Evolutionary conservation across 2,888 invertebrate species (phyloP).

Genomic region (Tholera decimalis): DNA sequence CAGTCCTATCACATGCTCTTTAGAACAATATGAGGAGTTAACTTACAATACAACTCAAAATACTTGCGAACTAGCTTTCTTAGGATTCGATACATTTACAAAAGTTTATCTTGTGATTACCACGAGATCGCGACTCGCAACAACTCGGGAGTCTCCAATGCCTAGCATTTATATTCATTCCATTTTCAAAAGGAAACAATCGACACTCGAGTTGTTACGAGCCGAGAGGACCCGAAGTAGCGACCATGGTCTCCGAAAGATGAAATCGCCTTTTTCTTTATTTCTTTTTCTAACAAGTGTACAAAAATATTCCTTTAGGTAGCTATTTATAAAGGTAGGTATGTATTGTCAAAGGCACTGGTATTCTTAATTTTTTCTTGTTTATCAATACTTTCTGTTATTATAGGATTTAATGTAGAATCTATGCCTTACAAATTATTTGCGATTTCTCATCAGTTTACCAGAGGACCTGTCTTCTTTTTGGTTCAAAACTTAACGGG

Average conservation of each 20-base stretch:
- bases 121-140: conserved; percentile 60
- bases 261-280: conserved; percentile 78
- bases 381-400: conserved; percentile 77
- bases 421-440: conserved; percentile 72
- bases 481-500: conserved; percentile 87
- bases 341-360: conserved; percentile 91
- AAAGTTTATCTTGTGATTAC: conserved; percentile 61
- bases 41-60: conserved; percentile 79
- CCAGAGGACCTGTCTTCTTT: conserved; percentile 81
- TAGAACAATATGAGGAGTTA: conserved; percentile 81
- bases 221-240: conserved; percentile 64
- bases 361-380: conserved; percentile 83
- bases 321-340: conserved; percentile 87
- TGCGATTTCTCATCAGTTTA: conserved; percentile 79
- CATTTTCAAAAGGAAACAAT: conserved; percentile 44
- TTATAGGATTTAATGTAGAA: conserved; percentile 69
- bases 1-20: conserved; percentile 86
- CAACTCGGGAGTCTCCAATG: conserved; percentile 47
- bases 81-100: conserved; percentile 77
- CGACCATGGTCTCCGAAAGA: conserved; percentile 69
- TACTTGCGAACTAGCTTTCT: conserved; percentile 81
- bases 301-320: conserved; percentile 88
- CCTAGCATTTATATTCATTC: conserved; percentile 39
- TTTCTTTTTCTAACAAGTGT: conserved; percentile 82
- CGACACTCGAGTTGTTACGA: conserved; percentile 42